phyloP scores from a whole-genome alignment of 2,888 invertebrate species.

The Sclerodermus sp. region DNA sequence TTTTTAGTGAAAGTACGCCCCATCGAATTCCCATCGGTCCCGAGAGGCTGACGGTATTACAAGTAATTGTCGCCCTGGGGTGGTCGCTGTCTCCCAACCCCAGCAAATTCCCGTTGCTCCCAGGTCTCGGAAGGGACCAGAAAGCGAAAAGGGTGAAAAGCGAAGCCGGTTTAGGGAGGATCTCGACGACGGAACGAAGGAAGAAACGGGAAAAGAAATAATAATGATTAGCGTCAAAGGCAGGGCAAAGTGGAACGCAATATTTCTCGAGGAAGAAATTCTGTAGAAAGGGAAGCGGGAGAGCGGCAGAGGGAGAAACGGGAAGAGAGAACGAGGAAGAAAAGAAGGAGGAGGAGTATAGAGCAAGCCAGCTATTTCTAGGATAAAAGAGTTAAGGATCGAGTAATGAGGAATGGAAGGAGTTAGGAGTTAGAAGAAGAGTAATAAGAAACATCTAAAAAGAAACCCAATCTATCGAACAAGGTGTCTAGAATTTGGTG shows the following conservation, averaged over 20 bases:
- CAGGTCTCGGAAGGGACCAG: not conserved
- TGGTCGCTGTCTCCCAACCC: conserved; percentile 17
- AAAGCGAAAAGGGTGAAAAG: not conserved
- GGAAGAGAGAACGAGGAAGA: not conserved
- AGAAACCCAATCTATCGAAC: too few relatives aligned
- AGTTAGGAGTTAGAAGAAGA: too few relatives aligned
- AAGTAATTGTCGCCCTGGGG: conserved; percentile 55
- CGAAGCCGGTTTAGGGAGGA: not conserved
- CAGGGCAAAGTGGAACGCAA: not conserved
- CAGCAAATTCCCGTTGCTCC: conserved; percentile 1
- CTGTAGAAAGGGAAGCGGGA: too few relatives aligned
- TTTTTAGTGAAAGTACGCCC: conserved; percentile 48
- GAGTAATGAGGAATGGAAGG: too few relatives aligned
- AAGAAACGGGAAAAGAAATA: not conserved
- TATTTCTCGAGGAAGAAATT: too few relatives aligned
- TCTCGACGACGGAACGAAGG: not conserved
- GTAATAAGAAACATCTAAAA: too few relatives aligned
- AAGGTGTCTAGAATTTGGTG: too few relatives aligned
- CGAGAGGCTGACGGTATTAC: conserved; percentile 51
- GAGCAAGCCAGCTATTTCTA: not conserved
- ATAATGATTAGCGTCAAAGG: not conserved
- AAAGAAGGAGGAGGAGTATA: not conserved
- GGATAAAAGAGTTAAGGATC: too few relatives aligned
- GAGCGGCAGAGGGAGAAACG: too few relatives aligned
- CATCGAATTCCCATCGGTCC: conserved; percentile 48